phyloP scores from a whole-genome alignment of 35 echinoderm and acorn worm genomes.

The Stichopus chloronotus region DNA sequence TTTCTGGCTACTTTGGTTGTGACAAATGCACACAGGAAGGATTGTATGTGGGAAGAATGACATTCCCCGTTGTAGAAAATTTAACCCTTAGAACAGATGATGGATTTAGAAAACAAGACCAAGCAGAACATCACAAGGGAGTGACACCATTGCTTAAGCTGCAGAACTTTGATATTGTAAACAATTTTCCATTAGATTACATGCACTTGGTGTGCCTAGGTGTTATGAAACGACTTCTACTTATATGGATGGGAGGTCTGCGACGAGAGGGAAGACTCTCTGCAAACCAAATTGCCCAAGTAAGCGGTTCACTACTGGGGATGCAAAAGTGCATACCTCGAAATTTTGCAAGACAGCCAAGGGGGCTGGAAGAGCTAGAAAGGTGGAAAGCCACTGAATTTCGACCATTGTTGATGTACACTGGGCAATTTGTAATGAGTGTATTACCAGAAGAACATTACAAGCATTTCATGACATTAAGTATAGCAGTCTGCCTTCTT shows the following conservation, averaged over 20 bases:
- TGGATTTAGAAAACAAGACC: constrained; percentile 2
- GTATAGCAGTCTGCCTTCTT: constrained; percentile 69
- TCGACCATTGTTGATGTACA: no score
- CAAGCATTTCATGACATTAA: constrained; percentile 66
- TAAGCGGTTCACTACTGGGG: no score
- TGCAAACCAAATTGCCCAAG: constrained; percentile 38
- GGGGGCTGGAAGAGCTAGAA: no score
- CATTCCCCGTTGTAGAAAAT: constrained; percentile 52
- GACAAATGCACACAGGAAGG: constrained; percentile 70
- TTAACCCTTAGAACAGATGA: constrained; percentile 51
- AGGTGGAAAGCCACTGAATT: no score
- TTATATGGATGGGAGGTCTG: constrained; percentile 71
- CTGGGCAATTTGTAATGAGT: no score
- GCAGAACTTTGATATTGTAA: constrained; percentile 43
- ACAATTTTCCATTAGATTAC: constrained; percentile 65
- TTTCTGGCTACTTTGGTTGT: constrained; percentile 72
- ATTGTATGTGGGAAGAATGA: constrained; percentile 72
- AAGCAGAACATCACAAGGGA: constrained; percentile 62
- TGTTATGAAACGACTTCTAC: constrained; percentile 64
- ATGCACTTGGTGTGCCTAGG: constrained; percentile 80
- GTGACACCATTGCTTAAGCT: constrained; percentile 6
- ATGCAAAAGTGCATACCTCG: no score
- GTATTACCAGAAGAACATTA: constrained; percentile 14
- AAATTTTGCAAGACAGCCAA: no score
- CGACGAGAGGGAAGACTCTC: neutral